A percentile compares a stretch with the other conserved stretches of the same genome.
These are phyloP conservation scores for Tetramorium simillimum DNA, from an alignment of 1,140 invertebrate species.

Conservation along the genomic window DNA sequence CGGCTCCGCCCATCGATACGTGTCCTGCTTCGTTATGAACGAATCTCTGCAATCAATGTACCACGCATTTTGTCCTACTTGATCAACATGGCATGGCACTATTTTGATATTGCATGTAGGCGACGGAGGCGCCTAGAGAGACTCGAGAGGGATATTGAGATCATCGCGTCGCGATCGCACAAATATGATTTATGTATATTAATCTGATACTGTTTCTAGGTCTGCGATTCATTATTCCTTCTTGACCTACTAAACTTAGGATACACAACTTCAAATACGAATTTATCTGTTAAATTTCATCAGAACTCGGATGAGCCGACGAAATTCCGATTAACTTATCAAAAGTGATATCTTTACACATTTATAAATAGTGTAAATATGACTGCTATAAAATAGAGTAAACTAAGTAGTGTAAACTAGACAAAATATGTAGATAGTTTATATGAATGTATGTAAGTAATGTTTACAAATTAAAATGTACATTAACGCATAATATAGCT, in stretches of 20 bases:
- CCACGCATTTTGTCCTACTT: constrained; percentile 34
- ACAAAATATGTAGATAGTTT: background rate
- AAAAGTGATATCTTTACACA: background rate
- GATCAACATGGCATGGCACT: constrained; percentile 1
- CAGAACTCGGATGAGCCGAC: background rate
- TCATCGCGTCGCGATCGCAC: background rate
- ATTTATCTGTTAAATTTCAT: background rate
- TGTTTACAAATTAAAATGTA: background rate
- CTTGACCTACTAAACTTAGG: background rate
- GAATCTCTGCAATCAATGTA: constrained; percentile 88
- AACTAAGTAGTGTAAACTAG: no score
- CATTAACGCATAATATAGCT: background rate
- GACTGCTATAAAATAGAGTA: background rate
- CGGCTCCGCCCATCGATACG: constrained; percentile 93
- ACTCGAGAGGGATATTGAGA: background rate
- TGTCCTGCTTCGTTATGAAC: constrained; percentile 92
- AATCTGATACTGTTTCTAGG: background rate
- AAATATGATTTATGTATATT: background rate
- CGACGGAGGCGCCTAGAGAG: background rate
- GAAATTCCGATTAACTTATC: background rate
- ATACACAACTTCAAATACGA: background rate
- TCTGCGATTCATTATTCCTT: background rate
- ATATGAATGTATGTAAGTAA: background rate
- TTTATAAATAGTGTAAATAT: background rate
- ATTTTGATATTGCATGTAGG: background rate